These are phyloP conservation scores for roundworm (Caenorhabditis elegans) DNA, from an alignment of 1,140 invertebrate genomes.

Conservation along the genomic window DNA sequence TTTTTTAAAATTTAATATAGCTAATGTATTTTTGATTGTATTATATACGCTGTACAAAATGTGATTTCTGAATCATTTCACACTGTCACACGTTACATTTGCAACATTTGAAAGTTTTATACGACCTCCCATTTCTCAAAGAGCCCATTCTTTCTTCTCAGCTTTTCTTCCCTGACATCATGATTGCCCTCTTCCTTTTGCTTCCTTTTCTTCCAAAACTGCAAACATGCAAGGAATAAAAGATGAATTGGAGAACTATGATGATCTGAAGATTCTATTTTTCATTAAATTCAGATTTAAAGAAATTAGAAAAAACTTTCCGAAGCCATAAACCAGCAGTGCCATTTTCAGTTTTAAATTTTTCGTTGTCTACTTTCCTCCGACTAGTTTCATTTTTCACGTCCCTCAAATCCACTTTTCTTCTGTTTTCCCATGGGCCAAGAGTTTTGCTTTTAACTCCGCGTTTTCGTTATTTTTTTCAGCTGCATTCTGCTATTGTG, in stretches of 20 bases:
- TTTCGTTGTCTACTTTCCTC: background rate
- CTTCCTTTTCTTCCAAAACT: background rate
- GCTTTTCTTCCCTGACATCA: slow-evolving; percentile 10
- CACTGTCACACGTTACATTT: too few species aligned
- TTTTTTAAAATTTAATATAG: too few species aligned
- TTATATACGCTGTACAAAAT: too few species aligned
- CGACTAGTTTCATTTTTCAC: background rate
- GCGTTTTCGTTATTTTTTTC: background rate
- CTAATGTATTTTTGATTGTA: too few species aligned
- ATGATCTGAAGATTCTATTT: background rate
- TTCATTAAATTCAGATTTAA: too few species aligned
- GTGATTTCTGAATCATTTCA: too few species aligned
- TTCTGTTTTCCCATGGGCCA: background rate
- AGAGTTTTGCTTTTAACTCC: background rate
- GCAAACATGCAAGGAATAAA: background rate
- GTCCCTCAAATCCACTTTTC: background rate
- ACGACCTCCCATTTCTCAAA: background rate
- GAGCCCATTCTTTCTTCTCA: background rate
- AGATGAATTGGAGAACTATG: too few species aligned
- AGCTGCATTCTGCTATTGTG: slow-evolving; percentile 10
- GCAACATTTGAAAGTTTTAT: background rate
- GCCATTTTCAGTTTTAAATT: background rate
- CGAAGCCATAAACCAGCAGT: background rate
- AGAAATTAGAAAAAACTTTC: too few species aligned
- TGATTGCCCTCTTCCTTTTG: background rate